phyloP scores from a whole-genome alignment of 2,888 invertebrate species.

The Argyra leucocephala region DNA sequence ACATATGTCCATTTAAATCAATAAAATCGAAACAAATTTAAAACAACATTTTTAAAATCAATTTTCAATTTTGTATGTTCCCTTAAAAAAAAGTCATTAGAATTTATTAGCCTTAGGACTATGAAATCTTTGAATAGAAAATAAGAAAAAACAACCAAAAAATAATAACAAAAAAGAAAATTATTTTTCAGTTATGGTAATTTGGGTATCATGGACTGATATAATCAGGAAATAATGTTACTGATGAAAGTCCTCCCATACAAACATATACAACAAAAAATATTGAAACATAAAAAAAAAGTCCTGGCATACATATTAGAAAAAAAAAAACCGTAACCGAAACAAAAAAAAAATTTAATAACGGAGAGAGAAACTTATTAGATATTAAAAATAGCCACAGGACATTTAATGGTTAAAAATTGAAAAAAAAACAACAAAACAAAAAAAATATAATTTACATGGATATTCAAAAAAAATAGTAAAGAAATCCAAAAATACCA shows the following conservation, averaged over 20 bases:
- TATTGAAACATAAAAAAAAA: background rate
- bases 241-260: too few relatives aligned
- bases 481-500: background rate
- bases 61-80: too few relatives aligned
- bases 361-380: background rate
- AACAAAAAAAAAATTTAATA: too few relatives aligned
- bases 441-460: background rate
- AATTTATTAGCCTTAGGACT: background rate
- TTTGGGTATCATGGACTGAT: too few relatives aligned
- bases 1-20: too few relatives aligned
- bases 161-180: background rate
- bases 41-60: too few relatives aligned
- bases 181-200: background rate
- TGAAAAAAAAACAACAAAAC: background rate
- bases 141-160: too few relatives aligned
- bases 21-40: too few relatives aligned
- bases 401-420: background rate
- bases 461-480: background rate
- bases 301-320: background rate
- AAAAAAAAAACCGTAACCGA: too few relatives aligned
- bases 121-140: background rate
- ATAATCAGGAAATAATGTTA: too few relatives aligned
- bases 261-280: background rate
- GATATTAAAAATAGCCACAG: constrained; percentile 2
- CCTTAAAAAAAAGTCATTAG: too few relatives aligned